Conservation (phyloP, 2,113 vertebrate genomes). For the Solea senegalensis region DNA sequence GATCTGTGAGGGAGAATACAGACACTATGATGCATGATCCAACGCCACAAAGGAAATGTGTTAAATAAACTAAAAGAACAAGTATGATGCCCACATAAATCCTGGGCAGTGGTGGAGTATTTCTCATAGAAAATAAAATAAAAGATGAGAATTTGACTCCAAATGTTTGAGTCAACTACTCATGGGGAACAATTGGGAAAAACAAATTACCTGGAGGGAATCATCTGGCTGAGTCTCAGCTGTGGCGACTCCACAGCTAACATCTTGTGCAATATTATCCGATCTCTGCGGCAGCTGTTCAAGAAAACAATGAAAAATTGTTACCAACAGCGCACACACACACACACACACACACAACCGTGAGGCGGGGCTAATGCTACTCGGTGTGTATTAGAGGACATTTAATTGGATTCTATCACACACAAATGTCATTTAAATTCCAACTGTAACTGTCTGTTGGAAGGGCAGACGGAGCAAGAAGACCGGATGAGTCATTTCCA, state of each 20-base stretch:
- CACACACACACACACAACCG: too few relatives aligned
- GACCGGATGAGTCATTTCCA: conserved; percentile 15
- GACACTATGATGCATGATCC: background rate
- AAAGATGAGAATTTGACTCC: background rate
- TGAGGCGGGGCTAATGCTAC: background rate
- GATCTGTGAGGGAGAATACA: conserved; percentile 82
- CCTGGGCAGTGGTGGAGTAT: background rate
- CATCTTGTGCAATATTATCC: conserved; percentile 54
- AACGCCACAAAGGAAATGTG: background rate
- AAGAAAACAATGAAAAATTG: background rate
- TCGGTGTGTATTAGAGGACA: background rate
- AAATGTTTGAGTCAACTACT: background rate
- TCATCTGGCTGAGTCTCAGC: conserved; percentile 76
- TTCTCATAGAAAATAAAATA: background rate
- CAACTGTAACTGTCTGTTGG: conserved; percentile 11
- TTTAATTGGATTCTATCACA: background rate
- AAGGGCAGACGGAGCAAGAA: background rate
- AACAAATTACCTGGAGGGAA: conserved; percentile 72
- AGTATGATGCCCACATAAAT: background rate
- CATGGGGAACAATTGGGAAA: background rate
- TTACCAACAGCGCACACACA: background rate
- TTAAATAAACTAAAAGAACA: background rate
- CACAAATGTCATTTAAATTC: background rate
- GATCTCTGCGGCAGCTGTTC: conserved; percentile 47
- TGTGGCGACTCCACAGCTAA: conserved; percentile 23